phyloP scores from a whole-genome alignment of 2,113 vertebrate species.

The Cynoglossus semilaevis region DNA sequence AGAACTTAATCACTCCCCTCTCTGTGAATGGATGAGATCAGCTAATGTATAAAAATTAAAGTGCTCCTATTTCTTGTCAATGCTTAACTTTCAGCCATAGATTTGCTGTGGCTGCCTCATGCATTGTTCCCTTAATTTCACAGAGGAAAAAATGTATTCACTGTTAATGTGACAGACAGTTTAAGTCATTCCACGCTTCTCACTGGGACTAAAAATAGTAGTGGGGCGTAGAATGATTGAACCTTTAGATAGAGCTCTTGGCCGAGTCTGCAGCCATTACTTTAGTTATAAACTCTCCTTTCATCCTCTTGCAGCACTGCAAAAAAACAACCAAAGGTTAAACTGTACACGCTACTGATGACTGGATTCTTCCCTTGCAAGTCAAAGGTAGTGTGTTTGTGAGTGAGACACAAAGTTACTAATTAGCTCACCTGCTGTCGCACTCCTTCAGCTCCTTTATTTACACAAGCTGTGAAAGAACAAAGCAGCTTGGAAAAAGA shows the following conservation, averaged over 20 bases:
- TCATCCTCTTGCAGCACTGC: conserved; percentile 9
- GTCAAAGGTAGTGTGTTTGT: conserved; percentile 38
- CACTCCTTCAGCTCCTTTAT: conserved; percentile 8
- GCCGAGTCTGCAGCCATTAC: conserved; percentile 34
- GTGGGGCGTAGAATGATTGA: conserved; percentile 61
- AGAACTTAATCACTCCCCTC: conserved; percentile 29
- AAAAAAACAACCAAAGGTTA: conserved; percentile 39
- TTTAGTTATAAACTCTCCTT: conserved; percentile 19
- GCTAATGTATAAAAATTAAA: conserved; percentile 22
- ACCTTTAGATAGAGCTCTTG: conserved; percentile 41
- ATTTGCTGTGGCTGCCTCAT: conserved; percentile 26
- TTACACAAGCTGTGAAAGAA: conserved; percentile 25
- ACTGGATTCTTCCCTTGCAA: conserved; percentile 20
- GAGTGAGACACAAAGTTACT: conserved; percentile 36
- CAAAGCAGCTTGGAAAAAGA: conserved; percentile 24
- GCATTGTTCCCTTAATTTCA: conserved; percentile 52
- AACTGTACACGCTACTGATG: background rate
- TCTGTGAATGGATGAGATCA: conserved; percentile 42
- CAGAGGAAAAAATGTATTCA: conserved; percentile 28
- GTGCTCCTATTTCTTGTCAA: conserved; percentile 13
- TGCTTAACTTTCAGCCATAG: conserved; percentile 28
- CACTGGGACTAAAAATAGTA: conserved; percentile 64
- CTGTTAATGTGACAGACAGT: conserved; percentile 50
- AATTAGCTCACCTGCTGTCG: conserved; percentile 52
- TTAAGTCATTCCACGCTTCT: conserved; percentile 59